A percentile compares a stretch with the other conserved stretches of the same genome.
These are phyloP conservation scores for Colletes latitarsis DNA, from an alignment of 1,140 invertebrate genomes.

Conservation along the genomic window DNA sequence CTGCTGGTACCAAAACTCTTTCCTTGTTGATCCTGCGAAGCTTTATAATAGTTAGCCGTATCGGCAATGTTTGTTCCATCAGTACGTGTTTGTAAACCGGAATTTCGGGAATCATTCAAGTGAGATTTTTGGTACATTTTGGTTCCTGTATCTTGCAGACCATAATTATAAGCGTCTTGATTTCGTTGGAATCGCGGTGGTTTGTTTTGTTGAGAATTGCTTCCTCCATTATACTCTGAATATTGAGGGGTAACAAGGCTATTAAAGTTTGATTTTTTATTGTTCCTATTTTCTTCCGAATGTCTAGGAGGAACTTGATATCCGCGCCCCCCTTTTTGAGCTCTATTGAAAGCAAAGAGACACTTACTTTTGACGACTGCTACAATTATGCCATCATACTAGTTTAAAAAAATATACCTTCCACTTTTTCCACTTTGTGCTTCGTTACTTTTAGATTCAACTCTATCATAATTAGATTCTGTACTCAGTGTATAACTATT, in stretches of 20 bases:
- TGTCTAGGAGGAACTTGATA: constrained; percentile 74
- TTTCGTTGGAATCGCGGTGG: constrained; percentile 78
- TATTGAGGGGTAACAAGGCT: constrained; percentile 52
- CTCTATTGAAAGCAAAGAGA: constrained; percentile 15
- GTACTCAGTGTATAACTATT: constrained; percentile 64
- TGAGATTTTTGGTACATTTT: constrained; percentile 56
- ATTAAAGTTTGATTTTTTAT: constrained; percentile 66
- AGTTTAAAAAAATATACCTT: constrained; percentile 61
- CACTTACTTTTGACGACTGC: background rate
- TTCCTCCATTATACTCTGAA: constrained; percentile 62
- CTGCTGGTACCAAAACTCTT: constrained; percentile 57
- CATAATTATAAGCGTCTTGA: constrained; percentile 65
- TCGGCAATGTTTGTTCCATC: constrained; percentile 51
- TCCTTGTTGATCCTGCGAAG: constrained; percentile 51
- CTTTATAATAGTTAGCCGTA: constrained; percentile 57
- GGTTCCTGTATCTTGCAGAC: constrained; percentile 61
- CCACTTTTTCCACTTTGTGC: constrained; percentile 64
- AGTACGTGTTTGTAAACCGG: constrained; percentile 59
- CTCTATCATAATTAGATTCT: constrained; percentile 69
- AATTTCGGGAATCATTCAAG: constrained; percentile 60
- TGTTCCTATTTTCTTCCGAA: constrained; percentile 68
- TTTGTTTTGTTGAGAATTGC: constrained; percentile 68
- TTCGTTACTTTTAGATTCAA: constrained; percentile 66
- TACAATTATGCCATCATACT: background rate
- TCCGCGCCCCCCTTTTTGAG: constrained; percentile 61